Conservation (phyloP, 2,797 vertebrate genomes). For the Vespertilio murinus region DNA sequence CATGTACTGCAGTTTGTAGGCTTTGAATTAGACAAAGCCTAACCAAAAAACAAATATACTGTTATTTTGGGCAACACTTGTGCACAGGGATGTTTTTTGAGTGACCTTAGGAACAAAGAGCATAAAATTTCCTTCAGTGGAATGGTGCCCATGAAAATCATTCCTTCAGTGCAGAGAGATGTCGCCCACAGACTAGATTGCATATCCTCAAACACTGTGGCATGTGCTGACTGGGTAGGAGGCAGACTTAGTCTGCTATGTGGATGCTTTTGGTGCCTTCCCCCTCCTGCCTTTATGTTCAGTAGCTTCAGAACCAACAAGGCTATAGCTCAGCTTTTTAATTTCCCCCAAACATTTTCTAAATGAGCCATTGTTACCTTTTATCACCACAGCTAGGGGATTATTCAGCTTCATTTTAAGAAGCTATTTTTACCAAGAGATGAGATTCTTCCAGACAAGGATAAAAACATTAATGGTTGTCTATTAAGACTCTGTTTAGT, state of each 20-base stretch:
- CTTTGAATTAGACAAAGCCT: background rate
- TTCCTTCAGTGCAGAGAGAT: background rate
- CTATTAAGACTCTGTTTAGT: conserved; percentile 62
- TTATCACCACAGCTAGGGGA: conserved; percentile 43
- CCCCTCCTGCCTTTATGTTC: conserved; percentile 19
- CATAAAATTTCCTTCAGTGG: background rate
- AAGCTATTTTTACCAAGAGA: conserved; percentile 56
- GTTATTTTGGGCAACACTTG: background rate
- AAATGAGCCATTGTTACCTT: conserved; percentile 63
- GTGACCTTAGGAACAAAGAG: background rate
- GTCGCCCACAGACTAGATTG: background rate
- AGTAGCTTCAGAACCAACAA: conserved; percentile 24
- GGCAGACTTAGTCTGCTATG: background rate
- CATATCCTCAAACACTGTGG: background rate
- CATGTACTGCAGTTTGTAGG: background rate
- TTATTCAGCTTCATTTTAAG: conserved; percentile 39
- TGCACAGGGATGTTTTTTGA: background rate
- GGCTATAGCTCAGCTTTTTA: background rate
- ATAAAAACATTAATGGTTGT: conserved; percentile 56
- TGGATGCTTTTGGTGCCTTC: background rate
- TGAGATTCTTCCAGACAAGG: conserved; percentile 58
- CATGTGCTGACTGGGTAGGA: background rate
- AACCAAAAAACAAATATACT: background rate
- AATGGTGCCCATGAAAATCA: background rate
- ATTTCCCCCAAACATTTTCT: conserved; percentile 48